Base-by-base conservation (phyloP, 2,797 vertebrate species). In the Sebastes oblongus region DNA sequence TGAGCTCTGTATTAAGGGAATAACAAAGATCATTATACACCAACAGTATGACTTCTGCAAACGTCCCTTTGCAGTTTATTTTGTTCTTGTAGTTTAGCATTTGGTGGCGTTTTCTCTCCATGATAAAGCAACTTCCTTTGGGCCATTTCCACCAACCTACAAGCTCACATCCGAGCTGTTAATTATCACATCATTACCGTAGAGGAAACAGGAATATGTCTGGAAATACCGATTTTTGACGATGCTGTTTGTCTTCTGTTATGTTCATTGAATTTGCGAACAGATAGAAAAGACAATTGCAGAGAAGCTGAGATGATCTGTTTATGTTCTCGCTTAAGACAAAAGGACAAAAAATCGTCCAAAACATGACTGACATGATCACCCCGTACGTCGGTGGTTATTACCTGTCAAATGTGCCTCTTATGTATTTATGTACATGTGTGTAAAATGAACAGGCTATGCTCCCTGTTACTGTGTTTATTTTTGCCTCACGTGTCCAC, bases 331-430 rank as follows among this genome's bases (percentile, higher is more conserved):
- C 22, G 18, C 54, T 84, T 16, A 20, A 66, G 69, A 86, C 72
- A 56, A 27, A 78, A 79, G 84, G 84, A 88, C 64, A 14, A 60
- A 42, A 42, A 29, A 22, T 80, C 4, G 62, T 84, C 80, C 66
- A 4, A 52, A 75, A 82, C 34, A n/a, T 56, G 83, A 86, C 78
- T 87, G 81, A 87, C 29, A 1, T 56, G 34, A 91, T 86, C 72
- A 77, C 86, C 75, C 22, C 1, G 2, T 70, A 24, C 13, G 42
- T 50, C 14, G 80, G 89, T 89, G 88, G 83, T 87, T 79, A 67
- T 87, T 59, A 87, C 76, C 61, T 50, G 89, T 92, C 85, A 66
- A 90, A 92, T 83, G 93, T 94, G 92, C 91, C 91, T 93, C 90
- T 89, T 72, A 18, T 85, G 82, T 87, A 66, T 92, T 86, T 85